Evolutionary conservation across 2,113 vertebrate species (phyloP), one percentile per base, ranked within the genome.

Genomic region (Pangasianodon hypophthalmus): DNA sequence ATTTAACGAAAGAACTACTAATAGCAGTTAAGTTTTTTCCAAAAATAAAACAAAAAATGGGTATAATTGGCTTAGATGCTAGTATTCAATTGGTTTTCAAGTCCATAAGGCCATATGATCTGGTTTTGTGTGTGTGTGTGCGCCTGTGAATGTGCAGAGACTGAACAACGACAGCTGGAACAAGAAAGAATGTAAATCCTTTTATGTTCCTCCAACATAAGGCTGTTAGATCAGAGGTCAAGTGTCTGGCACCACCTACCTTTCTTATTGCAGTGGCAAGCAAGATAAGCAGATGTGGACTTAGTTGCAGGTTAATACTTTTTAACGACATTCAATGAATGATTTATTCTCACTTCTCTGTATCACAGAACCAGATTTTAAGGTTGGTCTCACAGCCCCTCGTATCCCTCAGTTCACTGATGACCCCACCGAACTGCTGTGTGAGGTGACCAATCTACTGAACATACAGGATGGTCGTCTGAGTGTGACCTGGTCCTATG

Each of bases 351-450:
- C 13, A 32, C 21, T 29, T 60, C 29, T 58, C 11, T 46, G 44
- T 58, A 19, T 13, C 50, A 26, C 92, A 97, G 97, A 96, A 21
- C 96, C 96, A 26, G 94, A 94, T 29, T 97, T 96, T 24, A 94
- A 94, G 1, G 96, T 97, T n/a, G 93, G 94, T 86, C 93, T 97
- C 88, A 96, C 95, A 0, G 94, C 94, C 0, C 93, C 93, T 5
- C 93, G 93, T 90, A 92, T 84, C 48, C 96, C 97, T 0, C 94
- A 93, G 64, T 96, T 95, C 88, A 93, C 95, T 0, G 95, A 96
- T 0, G 96, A 97, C 46, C 96, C 96, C 90, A 96, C 96, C 0
- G 96, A 96, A 89, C 94, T 98, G 75, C 92, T 94, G 0, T 98
- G 97, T 91, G 91, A 90, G 48, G 93, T 97, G 48, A 90, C 89